phyloP scores from a whole-genome alignment of 2,797 vertebrate species.

The Micrastur ruficollis region DNA sequence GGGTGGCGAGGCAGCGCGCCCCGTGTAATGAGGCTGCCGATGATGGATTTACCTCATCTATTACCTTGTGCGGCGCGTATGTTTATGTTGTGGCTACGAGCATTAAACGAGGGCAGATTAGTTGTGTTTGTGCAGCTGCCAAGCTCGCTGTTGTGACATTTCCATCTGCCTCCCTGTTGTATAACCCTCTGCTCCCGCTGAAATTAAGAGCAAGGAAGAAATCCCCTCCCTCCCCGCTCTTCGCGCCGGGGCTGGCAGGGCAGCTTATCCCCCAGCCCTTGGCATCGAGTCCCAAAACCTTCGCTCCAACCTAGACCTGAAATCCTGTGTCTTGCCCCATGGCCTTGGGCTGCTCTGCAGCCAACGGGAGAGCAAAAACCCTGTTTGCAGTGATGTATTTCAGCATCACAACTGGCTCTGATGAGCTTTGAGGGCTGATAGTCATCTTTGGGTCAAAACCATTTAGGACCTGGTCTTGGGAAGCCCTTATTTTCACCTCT shows the following conservation, averaged over 20 bases:
- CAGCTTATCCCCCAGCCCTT: background rate
- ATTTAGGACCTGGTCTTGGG: background rate
- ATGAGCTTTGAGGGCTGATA: background rate
- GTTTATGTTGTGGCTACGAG: conserved; percentile 8
- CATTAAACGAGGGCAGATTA: background rate
- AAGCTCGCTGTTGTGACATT: background rate
- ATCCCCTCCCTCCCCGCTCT: background rate
- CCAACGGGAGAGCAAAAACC: background rate
- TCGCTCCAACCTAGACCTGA: background rate
- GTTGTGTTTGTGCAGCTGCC: conserved; percentile 30
- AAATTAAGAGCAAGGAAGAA: background rate
- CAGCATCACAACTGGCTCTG: background rate
- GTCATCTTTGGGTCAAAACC: background rate
- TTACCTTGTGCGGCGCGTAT: background rate
- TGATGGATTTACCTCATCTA: background rate
- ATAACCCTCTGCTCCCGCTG: background rate
- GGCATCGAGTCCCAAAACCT: background rate
- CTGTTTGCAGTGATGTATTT: background rate
- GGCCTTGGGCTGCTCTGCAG: background rate
- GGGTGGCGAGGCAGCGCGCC: background rate
- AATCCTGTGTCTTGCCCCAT: fast-evolving
- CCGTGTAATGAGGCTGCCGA: background rate
- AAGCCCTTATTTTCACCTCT: background rate
- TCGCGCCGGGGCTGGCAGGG: fast-evolving
- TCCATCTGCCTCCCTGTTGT: background rate